Percentiles rank a stretch among this genome's conserved stretches.
Conservation (phyloP, 2,888 invertebrate species). For the Portevinia maculata region DNA sequence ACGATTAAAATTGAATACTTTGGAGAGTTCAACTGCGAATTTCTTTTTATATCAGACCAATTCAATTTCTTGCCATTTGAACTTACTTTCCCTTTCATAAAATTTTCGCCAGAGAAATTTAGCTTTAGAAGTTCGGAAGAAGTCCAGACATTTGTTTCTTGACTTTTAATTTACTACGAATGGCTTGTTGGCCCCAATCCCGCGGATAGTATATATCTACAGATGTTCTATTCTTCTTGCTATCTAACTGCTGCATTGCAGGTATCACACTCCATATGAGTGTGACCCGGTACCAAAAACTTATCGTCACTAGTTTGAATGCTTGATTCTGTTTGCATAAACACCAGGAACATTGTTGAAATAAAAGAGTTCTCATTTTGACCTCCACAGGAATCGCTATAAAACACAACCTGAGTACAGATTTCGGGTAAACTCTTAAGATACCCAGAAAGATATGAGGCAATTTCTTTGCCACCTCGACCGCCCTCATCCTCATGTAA, state of each 20-base stretch:
- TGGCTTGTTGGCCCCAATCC: constrained; percentile 3
- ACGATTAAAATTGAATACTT: constrained; percentile 20
- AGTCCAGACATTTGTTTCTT: constrained; percentile 8
- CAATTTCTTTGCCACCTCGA: background rate
- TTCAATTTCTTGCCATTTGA: constrained; percentile 21
- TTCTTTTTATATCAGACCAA: constrained; percentile 29
- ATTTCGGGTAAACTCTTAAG: background rate
- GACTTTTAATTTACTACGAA: constrained; percentile 17
- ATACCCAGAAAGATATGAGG: background rate
- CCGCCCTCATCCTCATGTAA: background rate
- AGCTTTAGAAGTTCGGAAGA: constrained; percentile 11
- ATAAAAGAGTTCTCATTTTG: too few species aligned
- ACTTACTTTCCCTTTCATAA: constrained; percentile 22
- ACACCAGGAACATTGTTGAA: too few species aligned
- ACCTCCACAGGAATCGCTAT: too few species aligned
- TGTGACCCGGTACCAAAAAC: too few species aligned
- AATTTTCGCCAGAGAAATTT: constrained; percentile 29
- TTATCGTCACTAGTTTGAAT: constrained; percentile 36
- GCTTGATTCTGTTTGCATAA: too few species aligned
- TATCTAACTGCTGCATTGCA: constrained; percentile 29
- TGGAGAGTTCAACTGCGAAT: constrained; percentile 14
- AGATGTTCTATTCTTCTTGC: constrained; percentile 27
- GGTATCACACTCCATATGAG: too few species aligned
- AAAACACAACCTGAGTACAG: background rate
- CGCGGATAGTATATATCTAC: constrained; percentile 20